phyloP scores from a whole-genome alignment of 2,797 vertebrate genomes.

The Peromyscus eremicus region DNA sequence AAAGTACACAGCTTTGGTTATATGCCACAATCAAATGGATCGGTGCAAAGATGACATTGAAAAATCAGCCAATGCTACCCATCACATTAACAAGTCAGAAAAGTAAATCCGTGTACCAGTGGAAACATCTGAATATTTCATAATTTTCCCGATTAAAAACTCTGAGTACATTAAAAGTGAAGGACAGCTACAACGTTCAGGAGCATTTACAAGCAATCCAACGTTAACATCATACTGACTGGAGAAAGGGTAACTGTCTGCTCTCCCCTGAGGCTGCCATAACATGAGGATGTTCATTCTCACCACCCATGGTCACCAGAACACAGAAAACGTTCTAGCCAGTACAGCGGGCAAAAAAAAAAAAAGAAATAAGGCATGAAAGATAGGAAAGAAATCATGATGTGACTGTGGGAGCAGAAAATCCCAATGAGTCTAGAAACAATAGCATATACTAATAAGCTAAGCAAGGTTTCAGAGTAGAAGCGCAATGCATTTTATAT shows the following conservation, averaged over 20 bases:
- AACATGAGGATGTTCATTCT: constrained; percentile 24
- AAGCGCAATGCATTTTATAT: neutral
- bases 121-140: constrained; percentile 50
- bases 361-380: constrained; percentile 18
- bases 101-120: constrained; percentile 31
- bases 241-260: neutral
- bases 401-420: neutral
- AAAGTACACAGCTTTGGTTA: neutral
- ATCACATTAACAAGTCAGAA: constrained; percentile 26
- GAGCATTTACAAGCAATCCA: neutral
- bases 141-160: constrained; percentile 16
- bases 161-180: constrained; percentile 44
- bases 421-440: neutral
- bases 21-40: neutral
- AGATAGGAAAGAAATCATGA: neutral
- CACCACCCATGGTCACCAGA: neutral
- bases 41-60: constrained; percentile 45
- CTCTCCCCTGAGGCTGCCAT: neutral
- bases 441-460: neutral
- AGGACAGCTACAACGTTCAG: constrained; percentile 11
- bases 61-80: constrained; percentile 11
- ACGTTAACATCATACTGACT: neutral
- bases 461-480: too few species aligned
- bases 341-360: neutral
- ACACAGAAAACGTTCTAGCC: neutral